phyloP scores from a whole-genome alignment of 2,113 vertebrate species.

The Alosa alosa region DNA sequence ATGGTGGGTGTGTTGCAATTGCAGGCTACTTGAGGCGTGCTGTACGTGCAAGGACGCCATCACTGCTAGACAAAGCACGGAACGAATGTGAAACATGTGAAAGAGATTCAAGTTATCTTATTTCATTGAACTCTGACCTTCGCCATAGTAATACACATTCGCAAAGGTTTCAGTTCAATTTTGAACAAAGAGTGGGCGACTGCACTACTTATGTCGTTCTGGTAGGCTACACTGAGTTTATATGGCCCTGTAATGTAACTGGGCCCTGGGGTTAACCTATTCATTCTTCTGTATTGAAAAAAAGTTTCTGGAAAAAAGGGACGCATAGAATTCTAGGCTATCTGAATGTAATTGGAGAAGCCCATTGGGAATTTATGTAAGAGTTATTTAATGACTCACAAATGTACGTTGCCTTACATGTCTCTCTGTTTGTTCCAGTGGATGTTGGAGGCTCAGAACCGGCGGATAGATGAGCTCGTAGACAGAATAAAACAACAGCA shows the following conservation, averaged over 20 bases:
- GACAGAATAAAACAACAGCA: constrained; percentile 87
- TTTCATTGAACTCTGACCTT: background rate
- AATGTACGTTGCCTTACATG: background rate
- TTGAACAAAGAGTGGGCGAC: background rate
- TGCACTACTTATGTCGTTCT: background rate
- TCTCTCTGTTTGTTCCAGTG: constrained; percentile 61
- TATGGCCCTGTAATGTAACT: background rate
- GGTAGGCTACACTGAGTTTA: background rate
- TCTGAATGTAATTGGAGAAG: background rate
- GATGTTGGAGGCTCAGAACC: constrained; percentile 82
- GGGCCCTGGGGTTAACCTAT: background rate
- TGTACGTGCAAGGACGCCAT: constrained; percentile 52
- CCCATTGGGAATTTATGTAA: background rate
- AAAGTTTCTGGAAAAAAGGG: background rate
- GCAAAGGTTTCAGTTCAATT: background rate
- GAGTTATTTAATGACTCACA: background rate
- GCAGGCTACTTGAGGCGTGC: constrained; percentile 33
- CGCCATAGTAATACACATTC: background rate
- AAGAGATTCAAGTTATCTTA: background rate
- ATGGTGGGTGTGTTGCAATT: constrained; percentile 1
- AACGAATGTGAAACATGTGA: constrained; percentile 1
- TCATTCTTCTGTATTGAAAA: background rate
- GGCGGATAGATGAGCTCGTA: constrained; percentile 81
- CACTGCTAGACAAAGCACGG: background rate
- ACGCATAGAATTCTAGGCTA: background rate